Percentiles rank a stretch among this genome's conserved stretches.
phyloP scores from a whole-genome alignment of 2,888 invertebrate species.

The Torymus texanus region DNA sequence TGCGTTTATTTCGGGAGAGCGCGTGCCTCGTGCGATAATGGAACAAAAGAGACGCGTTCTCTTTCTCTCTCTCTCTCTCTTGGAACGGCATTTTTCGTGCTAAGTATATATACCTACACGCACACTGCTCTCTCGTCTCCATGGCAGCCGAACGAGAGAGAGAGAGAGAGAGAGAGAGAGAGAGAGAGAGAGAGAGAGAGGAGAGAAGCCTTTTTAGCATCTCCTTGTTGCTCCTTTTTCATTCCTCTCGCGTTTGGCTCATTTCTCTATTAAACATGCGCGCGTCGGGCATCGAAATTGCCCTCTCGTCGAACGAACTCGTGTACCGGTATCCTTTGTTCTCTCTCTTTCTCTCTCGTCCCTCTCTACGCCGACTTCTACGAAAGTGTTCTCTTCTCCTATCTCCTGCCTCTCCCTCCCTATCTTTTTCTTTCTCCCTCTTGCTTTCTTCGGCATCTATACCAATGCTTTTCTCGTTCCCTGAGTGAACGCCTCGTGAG shows the following conservation, averaged over 20 bases:
- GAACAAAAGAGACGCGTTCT: too few species aligned
- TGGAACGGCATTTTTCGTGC: too few species aligned
- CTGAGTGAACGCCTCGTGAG: conserved; percentile 26
- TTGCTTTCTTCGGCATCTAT: conserved; percentile 8
- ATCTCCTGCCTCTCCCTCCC: conserved; percentile 1
- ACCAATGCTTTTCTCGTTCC: conserved; percentile 2
- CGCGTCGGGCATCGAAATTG: not conserved
- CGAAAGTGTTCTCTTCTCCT: not conserved
- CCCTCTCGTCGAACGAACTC: too few species aligned
- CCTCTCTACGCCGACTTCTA: conserved; percentile 1
- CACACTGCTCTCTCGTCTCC: too few species aligned
- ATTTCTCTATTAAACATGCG: conserved; percentile 24
- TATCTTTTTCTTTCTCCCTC: not conserved
- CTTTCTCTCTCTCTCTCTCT: too few species aligned
- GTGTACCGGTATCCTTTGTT: conserved; percentile 20
- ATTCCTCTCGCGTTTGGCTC: not conserved
- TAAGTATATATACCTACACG: too few species aligned
- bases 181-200: too few species aligned
- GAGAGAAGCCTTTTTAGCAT: too few species aligned
- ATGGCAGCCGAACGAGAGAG: too few species aligned
- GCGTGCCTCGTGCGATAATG: too few species aligned
- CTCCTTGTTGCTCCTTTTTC: not conserved
- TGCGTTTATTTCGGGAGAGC: too few species aligned
- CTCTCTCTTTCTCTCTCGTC: not conserved
- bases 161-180: too few species aligned